Conservation (phyloP, 2,888 invertebrate genomes). For the Notocelia uddmanniana region DNA sequence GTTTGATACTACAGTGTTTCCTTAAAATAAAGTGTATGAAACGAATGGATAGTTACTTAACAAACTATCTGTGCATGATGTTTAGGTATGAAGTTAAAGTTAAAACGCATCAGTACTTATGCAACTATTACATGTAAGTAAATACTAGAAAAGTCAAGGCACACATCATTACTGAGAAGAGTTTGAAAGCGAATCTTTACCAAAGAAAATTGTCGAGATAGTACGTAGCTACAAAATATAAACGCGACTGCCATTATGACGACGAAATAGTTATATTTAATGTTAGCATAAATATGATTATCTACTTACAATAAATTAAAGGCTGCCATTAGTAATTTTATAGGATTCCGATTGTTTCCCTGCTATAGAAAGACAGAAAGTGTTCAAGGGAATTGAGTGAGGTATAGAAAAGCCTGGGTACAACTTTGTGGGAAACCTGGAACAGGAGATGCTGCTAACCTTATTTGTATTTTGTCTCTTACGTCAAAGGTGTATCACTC, state of each 20-base stretch:
- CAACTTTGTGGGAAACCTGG: neutral
- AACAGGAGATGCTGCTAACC: too few species aligned
- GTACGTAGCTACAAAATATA: slow-evolving; percentile 32
- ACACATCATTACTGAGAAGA: slow-evolving; percentile 13
- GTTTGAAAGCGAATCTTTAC: slow-evolving; percentile 33
- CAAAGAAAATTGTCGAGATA: slow-evolving; percentile 47
- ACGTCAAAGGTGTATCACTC: neutral
- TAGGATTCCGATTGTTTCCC: slow-evolving; percentile 39
- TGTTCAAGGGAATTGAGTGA: neutral
- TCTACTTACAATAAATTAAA: slow-evolving; percentile 63
- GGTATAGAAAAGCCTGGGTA: neutral
- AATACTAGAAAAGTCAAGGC: slow-evolving; percentile 15
- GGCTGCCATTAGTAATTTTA: slow-evolving; percentile 73
- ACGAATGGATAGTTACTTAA: neutral
- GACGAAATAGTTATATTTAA: slow-evolving; percentile 67
- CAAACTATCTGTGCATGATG: neutral
- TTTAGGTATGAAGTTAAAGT: slow-evolving; percentile 13
- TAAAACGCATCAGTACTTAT: neutral
- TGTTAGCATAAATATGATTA: slow-evolving; percentile 62
- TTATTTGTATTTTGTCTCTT: neutral
- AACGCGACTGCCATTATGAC: slow-evolving; percentile 42
- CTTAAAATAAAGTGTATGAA: neutral
- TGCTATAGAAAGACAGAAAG: neutral
- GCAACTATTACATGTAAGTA: slow-evolving; percentile 8
- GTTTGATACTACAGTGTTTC: neutral